These are phyloP conservation scores for Equus przewalskii DNA, from an alignment of 2,113 vertebrate species.

Conservation along the genomic window DNA sequence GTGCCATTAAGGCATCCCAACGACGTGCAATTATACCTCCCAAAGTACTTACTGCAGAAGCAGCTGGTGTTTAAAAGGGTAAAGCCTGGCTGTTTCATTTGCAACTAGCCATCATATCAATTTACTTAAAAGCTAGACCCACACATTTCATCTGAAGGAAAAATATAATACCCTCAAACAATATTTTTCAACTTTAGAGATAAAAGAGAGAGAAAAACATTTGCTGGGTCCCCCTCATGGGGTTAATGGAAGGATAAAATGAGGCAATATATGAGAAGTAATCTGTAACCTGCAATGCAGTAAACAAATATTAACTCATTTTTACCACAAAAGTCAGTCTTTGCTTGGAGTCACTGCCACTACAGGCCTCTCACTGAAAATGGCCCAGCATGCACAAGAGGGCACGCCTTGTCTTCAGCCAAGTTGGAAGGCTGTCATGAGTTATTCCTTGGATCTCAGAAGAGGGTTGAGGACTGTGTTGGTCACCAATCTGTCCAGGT, in stretches of 20 bases:
- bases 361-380: not conserved
- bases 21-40: not conserved
- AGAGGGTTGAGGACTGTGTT: not conserved
- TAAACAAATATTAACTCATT: not conserved
- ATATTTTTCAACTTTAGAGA: not conserved
- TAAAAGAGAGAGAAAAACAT: not conserved
- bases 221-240: not conserved
- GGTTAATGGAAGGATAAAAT: not conserved
- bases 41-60: not conserved
- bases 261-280: not conserved
- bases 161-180: not conserved
- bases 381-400: too few relatives aligned
- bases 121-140: not conserved
- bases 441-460: not conserved
- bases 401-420: not conserved
- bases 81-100: not conserved
- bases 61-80: not conserved
- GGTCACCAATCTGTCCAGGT: not conserved
- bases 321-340: not conserved
- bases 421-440: not conserved
- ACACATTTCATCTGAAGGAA: not conserved
- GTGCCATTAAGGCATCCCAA: not conserved
- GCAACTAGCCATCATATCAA: not conserved
- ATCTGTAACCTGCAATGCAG: not conserved
- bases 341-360: not conserved